These are phyloP conservation scores for Butorides virescens DNA, from an alignment of 2,113 vertebrate species.

Conservation along the genomic window DNA sequence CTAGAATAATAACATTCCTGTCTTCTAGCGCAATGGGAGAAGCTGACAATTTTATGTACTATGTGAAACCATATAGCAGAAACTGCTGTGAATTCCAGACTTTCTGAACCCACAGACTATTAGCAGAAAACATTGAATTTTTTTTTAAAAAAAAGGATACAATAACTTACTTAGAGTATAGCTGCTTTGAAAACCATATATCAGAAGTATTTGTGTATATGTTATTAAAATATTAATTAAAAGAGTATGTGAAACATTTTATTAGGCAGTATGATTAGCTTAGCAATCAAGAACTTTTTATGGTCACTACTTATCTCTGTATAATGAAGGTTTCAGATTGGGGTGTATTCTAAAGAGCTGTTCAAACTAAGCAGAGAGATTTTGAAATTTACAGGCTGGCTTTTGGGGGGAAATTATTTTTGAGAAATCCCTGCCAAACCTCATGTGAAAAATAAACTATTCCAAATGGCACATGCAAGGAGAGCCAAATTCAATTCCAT, in stretches of 20 bases:
- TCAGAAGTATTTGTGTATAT: not conserved
- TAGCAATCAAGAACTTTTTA: not conserved
- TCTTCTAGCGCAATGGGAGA: slow-evolving; percentile 77
- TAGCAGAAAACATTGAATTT: slow-evolving; percentile 35
- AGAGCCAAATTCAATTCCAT: slow-evolving; percentile 48
- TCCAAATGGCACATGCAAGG: slow-evolving; percentile 30
- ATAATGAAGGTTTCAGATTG: not conserved
- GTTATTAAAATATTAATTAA: not conserved
- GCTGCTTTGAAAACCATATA: slow-evolving; percentile 5
- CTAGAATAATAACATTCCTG: slow-evolving; percentile 79
- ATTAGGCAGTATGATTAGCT: not conserved
- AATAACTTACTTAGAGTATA: not conserved
- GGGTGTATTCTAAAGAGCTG: not conserved
- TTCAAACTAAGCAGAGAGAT: slow-evolving; percentile 20
- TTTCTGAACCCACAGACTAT: slow-evolving; percentile 51
- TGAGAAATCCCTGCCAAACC: slow-evolving; percentile 47
- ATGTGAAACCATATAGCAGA: slow-evolving; percentile 68
- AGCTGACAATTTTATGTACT: slow-evolving; percentile 76
- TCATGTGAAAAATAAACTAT: slow-evolving; percentile 57
- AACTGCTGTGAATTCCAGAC: slow-evolving; percentile 71
- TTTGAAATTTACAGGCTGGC: slow-evolving; percentile 2
- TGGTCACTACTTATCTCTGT: not conserved
- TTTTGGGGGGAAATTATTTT: slow-evolving; percentile 5
- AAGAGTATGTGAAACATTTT: not conserved
- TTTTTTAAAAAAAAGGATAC: not conserved